Evolutionary conservation across 2,797 vertebrate genomes (phyloP).

Genomic region (Lacerta agilis): DNA sequence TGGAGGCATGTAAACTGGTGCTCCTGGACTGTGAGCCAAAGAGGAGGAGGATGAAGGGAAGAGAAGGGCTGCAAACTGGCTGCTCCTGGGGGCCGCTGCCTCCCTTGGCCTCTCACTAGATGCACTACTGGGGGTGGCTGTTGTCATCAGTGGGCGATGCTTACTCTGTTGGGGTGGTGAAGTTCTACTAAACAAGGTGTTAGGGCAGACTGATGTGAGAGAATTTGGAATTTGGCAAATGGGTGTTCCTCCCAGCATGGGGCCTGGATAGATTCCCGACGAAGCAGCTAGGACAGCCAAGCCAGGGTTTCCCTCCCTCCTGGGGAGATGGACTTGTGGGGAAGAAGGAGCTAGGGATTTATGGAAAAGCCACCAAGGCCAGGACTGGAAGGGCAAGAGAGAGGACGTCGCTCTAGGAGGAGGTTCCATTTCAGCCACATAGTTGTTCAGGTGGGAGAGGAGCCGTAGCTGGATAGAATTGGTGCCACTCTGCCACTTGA

Average conservation of each 20-base stretch:
- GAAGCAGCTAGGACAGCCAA: slow-evolving; percentile 73
- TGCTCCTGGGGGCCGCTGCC: slow-evolving; percentile 75
- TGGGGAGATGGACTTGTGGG: slow-evolving; percentile 67
- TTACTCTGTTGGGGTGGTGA: slow-evolving; percentile 76
- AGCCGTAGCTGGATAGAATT: slow-evolving; percentile 91
- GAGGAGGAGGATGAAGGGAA: slow-evolving; percentile 61
- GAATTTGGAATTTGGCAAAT: slow-evolving; percentile 72
- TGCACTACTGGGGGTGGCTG: slow-evolving; percentile 60
- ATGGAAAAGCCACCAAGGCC: slow-evolving; percentile 89
- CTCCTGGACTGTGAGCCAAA: slow-evolving; percentile 18
- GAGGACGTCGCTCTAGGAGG: slow-evolving; percentile 74
- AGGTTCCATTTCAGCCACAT: slow-evolving; percentile 90
- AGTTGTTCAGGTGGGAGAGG: slow-evolving; percentile 93
- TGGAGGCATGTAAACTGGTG: slow-evolving; percentile 40
- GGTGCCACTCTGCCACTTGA: slow-evolving; percentile 85
- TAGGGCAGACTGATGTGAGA: slow-evolving; percentile 75
- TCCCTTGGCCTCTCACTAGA: slow-evolving; percentile 62
- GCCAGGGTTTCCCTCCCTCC: slow-evolving; percentile 78
- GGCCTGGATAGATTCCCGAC: slow-evolving; percentile 82
- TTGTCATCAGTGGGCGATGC: slow-evolving; percentile 55
- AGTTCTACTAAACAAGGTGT: slow-evolving; percentile 61
- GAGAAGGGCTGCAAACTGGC: slow-evolving; percentile 62
- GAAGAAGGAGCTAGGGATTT: slow-evolving; percentile 64
- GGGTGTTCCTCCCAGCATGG: slow-evolving; percentile 77
- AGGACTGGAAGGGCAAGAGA: slow-evolving; percentile 82